Base-by-base conservation (phyloP, 2,797 vertebrate species). In the Lithobates sylvaticus region DNA sequence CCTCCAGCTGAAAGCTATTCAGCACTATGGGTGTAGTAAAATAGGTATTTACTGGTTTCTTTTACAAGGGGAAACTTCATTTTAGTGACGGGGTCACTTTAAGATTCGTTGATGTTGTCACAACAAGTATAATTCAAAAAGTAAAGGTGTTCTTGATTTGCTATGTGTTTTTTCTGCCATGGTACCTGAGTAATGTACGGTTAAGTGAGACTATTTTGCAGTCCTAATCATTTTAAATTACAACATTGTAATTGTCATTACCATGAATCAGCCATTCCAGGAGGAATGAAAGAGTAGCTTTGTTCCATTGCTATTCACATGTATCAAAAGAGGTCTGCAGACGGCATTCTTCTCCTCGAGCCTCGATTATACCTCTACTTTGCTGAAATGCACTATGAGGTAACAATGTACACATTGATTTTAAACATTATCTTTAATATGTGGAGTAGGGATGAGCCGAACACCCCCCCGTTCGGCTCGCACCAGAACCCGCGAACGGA, bases 211-310 rank as follows among this genome's bases (percentile, higher is more conserved):
- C 26, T 79, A 23, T 8, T 36, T 27, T 58, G 34, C 26, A 73
- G 42, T 54, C 26, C 10, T 65, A 78, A 79, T 73, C 69, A 79
- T 77, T 79, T 85, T 78, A 84, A 64, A 85, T 74, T 78, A 85
- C 76, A 84, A 67, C 68, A 85, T 69, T 13, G 76, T 47, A 67
- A 74, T 85, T 79, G 84, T 74, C 84, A 67, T 74, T 79, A 74
- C 69, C 5, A 3, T 65, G 69, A 79, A 79, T 79, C 65, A 73
- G 50, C 44, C 76, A 65, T 78, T 68, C 23, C 21, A n/a, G 21
- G 21, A n/a, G 58, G 61, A 67, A 69, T 85, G 34, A 85, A 85
- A 79, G 84, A 72, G 71, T 12, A n/a, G 76, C 84, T 85, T 78
- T 85, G 84, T 84, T 76, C 50, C 27, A 29, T 85, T 29, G 26